Evolutionary conservation across 1,140 invertebrate genomes (phyloP).

Genomic region (Sitodiplosis mosellana): DNA sequence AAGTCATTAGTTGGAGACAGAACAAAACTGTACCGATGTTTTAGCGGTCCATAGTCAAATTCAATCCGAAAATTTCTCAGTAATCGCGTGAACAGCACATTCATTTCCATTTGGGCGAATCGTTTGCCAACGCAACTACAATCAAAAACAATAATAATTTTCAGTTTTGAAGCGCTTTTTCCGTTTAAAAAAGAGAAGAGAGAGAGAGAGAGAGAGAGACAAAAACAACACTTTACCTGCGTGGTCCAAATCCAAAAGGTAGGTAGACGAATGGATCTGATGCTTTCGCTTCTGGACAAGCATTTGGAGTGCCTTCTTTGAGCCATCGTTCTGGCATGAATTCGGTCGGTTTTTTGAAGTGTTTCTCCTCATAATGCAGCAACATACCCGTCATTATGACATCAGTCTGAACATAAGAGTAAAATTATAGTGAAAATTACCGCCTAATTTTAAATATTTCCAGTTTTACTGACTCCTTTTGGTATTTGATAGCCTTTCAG

Average conservation of each 20-base stretch:
- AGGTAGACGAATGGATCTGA: conserved; percentile 33
- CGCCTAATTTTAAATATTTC: conserved; percentile 6
- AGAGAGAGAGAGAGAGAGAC: too few species aligned
- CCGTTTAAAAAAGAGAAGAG: too few species aligned
- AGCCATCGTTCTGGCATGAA: conserved; percentile 24
- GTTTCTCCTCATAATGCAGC: conserved; percentile 26
- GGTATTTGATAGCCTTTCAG: conserved; percentile 36
- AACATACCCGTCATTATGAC: conserved; percentile 29
- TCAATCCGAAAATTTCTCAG: conserved; percentile 34
- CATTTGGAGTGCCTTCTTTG: not conserved
- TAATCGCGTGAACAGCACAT: conserved; percentile 39
- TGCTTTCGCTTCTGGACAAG: conserved; percentile 24
- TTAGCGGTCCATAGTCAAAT: conserved; percentile 21
- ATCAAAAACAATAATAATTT: too few species aligned
- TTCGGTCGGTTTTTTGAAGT: conserved; percentile 29
- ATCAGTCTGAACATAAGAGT: conserved; percentile 26
- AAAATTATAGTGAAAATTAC: conserved; percentile 4
- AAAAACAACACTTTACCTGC: too few species aligned
- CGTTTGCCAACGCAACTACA: conserved; percentile 36
- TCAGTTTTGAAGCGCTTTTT: too few species aligned
- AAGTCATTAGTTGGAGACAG: not conserved
- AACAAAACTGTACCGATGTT: not conserved
- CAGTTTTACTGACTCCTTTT: conserved; percentile 32
- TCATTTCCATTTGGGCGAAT: conserved; percentile 51
- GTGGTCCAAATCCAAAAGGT: conserved; percentile 35